A percentile compares a stretch with the other conserved stretches of the same genome.
Conservation (phyloP, 2,888 invertebrate species). For the Lithophane leautieri region DNA sequence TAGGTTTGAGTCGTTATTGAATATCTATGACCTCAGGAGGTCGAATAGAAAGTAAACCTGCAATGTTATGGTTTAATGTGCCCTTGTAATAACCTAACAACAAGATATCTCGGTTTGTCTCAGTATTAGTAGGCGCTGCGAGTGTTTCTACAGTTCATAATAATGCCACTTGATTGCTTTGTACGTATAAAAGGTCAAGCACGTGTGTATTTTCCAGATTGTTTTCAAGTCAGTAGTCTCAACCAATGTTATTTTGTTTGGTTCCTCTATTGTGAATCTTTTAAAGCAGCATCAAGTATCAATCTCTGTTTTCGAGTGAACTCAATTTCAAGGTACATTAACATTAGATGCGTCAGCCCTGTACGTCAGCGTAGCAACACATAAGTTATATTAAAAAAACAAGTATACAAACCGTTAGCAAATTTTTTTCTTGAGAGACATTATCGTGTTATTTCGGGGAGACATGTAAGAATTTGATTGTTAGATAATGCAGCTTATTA, state of each 20-base stretch:
- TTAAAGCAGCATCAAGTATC: constrained; percentile 2
- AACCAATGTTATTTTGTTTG: background rate
- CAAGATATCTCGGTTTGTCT: constrained; percentile 17
- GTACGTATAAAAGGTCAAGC: constrained; percentile 25
- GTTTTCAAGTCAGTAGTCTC: constrained; percentile 12
- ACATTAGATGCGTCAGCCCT: constrained; percentile 26
- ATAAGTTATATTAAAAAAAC: constrained; percentile 13
- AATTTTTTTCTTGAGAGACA: constrained; percentile 34
- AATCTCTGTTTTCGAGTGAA: constrained; percentile 26
- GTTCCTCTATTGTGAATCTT: background rate
- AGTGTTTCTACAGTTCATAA: constrained; percentile 23
- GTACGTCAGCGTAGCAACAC: background rate
- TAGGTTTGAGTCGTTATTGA: constrained; percentile 59
- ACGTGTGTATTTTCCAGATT: constrained; percentile 33
- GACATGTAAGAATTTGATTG: constrained; percentile 55
- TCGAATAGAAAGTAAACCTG: constrained; percentile 50
- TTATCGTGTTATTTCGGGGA: constrained; percentile 44
- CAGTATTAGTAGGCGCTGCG: constrained; percentile 15
- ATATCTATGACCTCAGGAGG: constrained; percentile 60
- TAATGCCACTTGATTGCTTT: constrained; percentile 33
- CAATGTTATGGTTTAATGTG: constrained; percentile 33
- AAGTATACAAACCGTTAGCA: constrained; percentile 18
- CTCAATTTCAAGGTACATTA: constrained; percentile 34
- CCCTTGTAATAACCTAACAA: constrained; percentile 23
- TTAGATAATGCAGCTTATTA: constrained; percentile 45